Conservation (phyloP, 1,140 invertebrate genomes). For the Drosophila subpulchrella region DNA sequence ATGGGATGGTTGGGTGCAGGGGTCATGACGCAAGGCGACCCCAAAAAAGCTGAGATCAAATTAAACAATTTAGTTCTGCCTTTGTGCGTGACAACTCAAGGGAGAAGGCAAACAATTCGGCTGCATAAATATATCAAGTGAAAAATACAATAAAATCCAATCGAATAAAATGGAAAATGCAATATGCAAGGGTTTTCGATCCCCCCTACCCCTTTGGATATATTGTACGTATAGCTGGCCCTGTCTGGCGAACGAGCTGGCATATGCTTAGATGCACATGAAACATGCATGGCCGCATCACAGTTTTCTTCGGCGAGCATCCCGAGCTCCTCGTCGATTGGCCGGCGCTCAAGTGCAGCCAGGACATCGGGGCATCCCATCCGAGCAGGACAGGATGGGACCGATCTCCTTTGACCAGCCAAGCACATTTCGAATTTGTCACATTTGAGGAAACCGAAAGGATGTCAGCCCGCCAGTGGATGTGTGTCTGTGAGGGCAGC, state of each 20-base stretch:
- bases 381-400: background rate
- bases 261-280: slow-evolving; percentile 60
- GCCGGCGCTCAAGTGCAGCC: slow-evolving; percentile 31
- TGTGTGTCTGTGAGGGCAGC: background rate
- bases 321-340: slow-evolving; percentile 60
- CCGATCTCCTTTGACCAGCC: slow-evolving; percentile 68
- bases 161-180: slow-evolving; percentile 69
- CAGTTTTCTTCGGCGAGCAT: slow-evolving; percentile 41
- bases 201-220: background rate
- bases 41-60: slow-evolving; percentile 66
- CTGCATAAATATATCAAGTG: slow-evolving; percentile 78
- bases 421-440: slow-evolving; percentile 74
- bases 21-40: slow-evolving; percentile 68
- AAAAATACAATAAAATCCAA: slow-evolving; percentile 77
- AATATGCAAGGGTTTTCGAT: slow-evolving; percentile 35
- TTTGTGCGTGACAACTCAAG: slow-evolving; percentile 83
- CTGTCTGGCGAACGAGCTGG: slow-evolving; percentile 14
- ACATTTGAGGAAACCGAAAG: slow-evolving; percentile 56
- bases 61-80: slow-evolving; percentile 81
- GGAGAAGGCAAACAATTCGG: slow-evolving; percentile 75
- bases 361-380: background rate
- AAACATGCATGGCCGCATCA: slow-evolving; percentile 48
- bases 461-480: background rate
- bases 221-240: slow-evolving; percentile 22
- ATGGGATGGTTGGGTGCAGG: slow-evolving; percentile 19